Base-by-base conservation (phyloP, 2,797 vertebrate genomes). In the Platyrinchus mystaceus region DNA sequence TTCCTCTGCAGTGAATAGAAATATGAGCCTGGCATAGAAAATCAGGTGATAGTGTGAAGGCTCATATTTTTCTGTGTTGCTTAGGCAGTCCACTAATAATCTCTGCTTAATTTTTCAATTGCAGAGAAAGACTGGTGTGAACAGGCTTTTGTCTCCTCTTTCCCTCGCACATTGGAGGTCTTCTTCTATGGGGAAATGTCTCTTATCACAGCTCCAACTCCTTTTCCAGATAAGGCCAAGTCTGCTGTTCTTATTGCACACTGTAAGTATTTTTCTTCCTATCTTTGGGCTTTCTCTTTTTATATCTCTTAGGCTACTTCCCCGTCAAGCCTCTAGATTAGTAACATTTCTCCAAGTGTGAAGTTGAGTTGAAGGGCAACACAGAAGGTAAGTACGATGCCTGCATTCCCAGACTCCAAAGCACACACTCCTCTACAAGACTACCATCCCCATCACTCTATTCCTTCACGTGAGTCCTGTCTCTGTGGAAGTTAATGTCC, bases 331-430 rank as follows among this genome's bases (percentile, higher is more conserved):
- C 24, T 83, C 47, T 13, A 44, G 49, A 58, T 14, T 36, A 68
- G 28, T 37, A 24, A 56, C 2, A 0, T 66, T 26, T 39, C 24
- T 58, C 28, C 24, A 34, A 32, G 43, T 62, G 30, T 19, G 32
- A 76, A 39, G 28, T 6, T 1, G 2, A 37, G 27, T 16, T 47
- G 34, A 71, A 63, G 28, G 17, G 19, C 19, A n/a, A 53, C 32
- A 53, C 1, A 1, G 18, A 87, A 79, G 13, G 3, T 7, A 23
- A 2, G 10, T 47, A 9, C 1, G 1, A n/a, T 34, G 27, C 3
- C 7, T 53, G 43, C 39, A 17, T 36, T 64, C 21, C 52, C 22
- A 59, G 44, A 15, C 26, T 67, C 17, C 49, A 76, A 78, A 75
- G 64, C 27, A 56, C 75, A 70, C 2, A 10, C 3, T n/a, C 9